Percentiles rank a stretch among this genome's conserved stretches.
Conservation (phyloP, 2,797 vertebrate species). For the Coendou prehensilis region DNA sequence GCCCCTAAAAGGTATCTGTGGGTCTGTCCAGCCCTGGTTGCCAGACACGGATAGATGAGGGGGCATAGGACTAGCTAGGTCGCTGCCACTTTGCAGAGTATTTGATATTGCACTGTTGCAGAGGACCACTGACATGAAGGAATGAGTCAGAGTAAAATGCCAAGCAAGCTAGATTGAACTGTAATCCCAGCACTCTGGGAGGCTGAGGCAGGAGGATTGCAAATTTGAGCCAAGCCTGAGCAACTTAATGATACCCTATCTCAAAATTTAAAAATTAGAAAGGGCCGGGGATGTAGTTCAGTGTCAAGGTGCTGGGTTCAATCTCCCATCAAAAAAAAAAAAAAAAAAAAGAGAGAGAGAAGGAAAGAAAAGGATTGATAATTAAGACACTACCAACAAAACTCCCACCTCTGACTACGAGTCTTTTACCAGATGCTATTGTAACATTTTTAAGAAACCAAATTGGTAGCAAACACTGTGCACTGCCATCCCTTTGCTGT, state of each 20-base stretch:
- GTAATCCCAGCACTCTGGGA: background rate
- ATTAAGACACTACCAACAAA: background rate
- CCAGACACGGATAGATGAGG: background rate
- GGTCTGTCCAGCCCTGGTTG: background rate
- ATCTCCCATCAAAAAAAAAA: no score
- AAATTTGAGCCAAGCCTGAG: background rate
- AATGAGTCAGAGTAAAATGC: background rate
- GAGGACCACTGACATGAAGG: background rate
- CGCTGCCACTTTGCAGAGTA: background rate
- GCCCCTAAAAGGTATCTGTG: background rate
- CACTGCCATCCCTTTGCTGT: background rate
- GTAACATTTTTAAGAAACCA: background rate
- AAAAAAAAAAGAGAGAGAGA: no score
- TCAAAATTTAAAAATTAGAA: background rate
- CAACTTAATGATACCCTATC: background rate
- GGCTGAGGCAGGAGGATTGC: background rate
- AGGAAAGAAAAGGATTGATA: background rate
- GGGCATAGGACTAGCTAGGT: accelerated
- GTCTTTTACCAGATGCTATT: background rate
- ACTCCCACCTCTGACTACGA: background rate
- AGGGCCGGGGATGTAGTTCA: background rate
- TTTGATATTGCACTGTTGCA: background rate
- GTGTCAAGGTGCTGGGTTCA: background rate
- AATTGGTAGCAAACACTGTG: background rate
- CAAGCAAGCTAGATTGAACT: background rate